Conservation (phyloP, 2,888 invertebrate genomes). For the Pterostichus madidus region DNA sequence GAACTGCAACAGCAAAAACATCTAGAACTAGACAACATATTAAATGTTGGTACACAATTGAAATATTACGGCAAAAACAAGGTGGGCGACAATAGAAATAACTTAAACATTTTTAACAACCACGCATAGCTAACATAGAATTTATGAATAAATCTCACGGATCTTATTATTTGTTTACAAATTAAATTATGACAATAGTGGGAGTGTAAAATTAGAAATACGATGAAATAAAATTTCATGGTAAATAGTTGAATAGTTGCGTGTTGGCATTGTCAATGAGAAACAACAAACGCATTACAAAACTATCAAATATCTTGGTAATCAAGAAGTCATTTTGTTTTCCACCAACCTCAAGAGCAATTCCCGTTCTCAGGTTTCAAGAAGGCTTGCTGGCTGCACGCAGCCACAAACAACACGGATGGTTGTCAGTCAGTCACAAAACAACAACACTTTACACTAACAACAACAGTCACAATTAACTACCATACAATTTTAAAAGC, state of each 20-base stretch:
- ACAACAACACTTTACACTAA: slow-evolving; percentile 52
- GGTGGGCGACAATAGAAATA: slow-evolving; percentile 17
- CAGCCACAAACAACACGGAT: slow-evolving; percentile 21
- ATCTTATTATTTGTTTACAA: slow-evolving; percentile 8
- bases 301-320: slow-evolving; percentile 56
- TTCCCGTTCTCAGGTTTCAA: slow-evolving; percentile 59
- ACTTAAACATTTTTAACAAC: slow-evolving; percentile 1
- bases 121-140: not conserved
- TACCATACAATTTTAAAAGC: slow-evolving; percentile 29
- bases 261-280: slow-evolving; percentile 14
- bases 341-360: slow-evolving; percentile 63
- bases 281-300: slow-evolving; percentile 15
- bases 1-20: slow-evolving; percentile 22
- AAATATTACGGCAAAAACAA: not conserved
- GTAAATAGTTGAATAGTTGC: slow-evolving; percentile 2
- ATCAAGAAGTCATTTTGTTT: slow-evolving; percentile 65
- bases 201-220: too few relatives aligned
- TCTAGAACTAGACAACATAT: not conserved
- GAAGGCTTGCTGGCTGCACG: slow-evolving; percentile 22
- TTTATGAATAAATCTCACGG: slow-evolving; percentile 1
- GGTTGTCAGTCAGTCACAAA: slow-evolving; percentile 45
- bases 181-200: not conserved
- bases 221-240: too few relatives aligned
- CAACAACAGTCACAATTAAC: slow-evolving; percentile 36
- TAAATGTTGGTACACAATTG: not conserved